Base-by-base conservation (phyloP, 1,140 invertebrate species). In the Drosophila navojoa region DNA sequence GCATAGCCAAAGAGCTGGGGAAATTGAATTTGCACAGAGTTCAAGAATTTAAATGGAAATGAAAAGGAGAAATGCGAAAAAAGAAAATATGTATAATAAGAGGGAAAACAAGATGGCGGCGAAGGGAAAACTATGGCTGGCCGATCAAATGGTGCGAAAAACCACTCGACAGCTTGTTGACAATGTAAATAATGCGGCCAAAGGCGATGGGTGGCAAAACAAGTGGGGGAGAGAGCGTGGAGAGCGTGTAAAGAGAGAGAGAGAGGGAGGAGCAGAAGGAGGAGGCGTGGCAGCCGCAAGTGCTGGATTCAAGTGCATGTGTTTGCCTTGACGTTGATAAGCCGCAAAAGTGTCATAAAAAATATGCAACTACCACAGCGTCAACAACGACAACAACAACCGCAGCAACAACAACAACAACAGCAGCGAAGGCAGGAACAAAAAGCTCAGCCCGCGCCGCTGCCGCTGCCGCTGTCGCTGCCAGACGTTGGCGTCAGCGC, bases 321-420 rank as follows among this genome's bases (percentile, higher is more conserved):
- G 82, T 84, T 84, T 77, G 79, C 69, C 22, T 19, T 89, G 84
- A 87, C 84, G 84, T 89, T 87, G 82, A 87, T 87, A 87, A 87
- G 82, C 82, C 82, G 67, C 84, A 89, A 87, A 87, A 87, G 79
- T 87, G 79, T 87, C 84, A 87, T 87, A 89, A 84, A 87, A 87
- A 89, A 82, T 89, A 71, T 89, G 84, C 79, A 82, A 79, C 82
- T 81, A 81, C 58, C 72, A 76, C 67, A 75, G 73, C 72, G 71
- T 54, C 52, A 66, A 64, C 60, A 59, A 42, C 62, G 45, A 47
- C 50, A 19, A 54, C 49, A 5, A 15, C 47, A 5, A 25, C 16
- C 7, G 6, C 6, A 35, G 7, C 7, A 35, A 7, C 32, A 10
- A 6, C 27, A 29, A 1, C 27, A 29, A 6, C 4, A 29, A 1